phyloP scores from a whole-genome alignment of 2,797 vertebrate genomes.

The Spheniscus humboldti region DNA sequence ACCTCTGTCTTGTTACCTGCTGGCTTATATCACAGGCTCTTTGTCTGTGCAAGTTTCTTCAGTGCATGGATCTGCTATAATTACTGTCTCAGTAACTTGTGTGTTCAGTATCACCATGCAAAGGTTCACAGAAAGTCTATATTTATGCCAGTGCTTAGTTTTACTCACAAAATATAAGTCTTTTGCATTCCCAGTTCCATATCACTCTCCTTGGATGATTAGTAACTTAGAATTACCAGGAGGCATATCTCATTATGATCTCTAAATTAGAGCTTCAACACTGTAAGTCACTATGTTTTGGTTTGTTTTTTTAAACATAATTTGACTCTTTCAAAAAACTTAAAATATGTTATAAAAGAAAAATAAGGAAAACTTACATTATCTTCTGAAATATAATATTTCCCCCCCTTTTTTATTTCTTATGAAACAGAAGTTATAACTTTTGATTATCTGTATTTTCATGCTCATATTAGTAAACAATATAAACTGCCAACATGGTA shows the following conservation, averaged over 20 bases:
- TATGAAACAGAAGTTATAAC: not conserved
- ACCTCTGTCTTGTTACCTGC: not conserved
- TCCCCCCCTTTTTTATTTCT: not conserved
- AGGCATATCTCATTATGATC: not conserved
- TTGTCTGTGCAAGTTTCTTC: not conserved
- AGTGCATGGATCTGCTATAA: not conserved
- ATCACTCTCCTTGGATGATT: not conserved
- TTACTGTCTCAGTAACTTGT: rapidly evolving
- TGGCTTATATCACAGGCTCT: not conserved
- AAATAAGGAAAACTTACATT: not conserved
- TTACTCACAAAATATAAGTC: not conserved
- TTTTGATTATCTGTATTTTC: not conserved
- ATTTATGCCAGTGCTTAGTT: not conserved
- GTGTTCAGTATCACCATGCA: not conserved
- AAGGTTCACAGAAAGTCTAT: not conserved
- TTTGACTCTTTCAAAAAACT: not conserved
- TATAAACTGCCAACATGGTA: not conserved
- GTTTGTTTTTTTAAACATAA: not conserved
- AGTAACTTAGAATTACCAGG: not conserved
- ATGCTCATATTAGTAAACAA: not conserved
- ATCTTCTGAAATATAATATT: not conserved
- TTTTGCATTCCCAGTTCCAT: not conserved
- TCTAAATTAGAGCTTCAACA: not conserved
- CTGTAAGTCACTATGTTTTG: not conserved
- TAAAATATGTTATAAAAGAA: not conserved